These are phyloP conservation scores for Trissolcus japonicus DNA, from an alignment of 2,888 invertebrate genomes.

Conservation along the genomic window DNA sequence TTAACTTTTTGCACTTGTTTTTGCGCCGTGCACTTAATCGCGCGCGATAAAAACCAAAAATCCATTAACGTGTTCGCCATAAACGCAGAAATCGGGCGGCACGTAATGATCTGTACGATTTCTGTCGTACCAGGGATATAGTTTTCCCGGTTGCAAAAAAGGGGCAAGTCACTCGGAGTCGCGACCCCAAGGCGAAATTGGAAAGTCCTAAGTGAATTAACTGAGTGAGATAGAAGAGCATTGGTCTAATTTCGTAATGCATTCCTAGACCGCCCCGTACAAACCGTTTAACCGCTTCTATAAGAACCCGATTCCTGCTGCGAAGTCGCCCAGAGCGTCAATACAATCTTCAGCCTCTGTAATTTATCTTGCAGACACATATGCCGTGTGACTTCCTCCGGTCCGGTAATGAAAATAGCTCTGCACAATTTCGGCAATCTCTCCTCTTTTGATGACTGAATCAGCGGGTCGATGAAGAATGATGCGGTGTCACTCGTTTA, in stretches of 20 bases:
- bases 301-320: slow-evolving; percentile 46
- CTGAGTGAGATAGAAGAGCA: slow-evolving; percentile 34
- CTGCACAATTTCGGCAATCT: slow-evolving; percentile 34
- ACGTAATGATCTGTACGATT: slow-evolving; percentile 20
- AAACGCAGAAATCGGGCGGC: slow-evolving; percentile 24
- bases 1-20: slow-evolving; percentile 42
- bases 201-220: slow-evolving; percentile 58
- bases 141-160: slow-evolving; percentile 19
- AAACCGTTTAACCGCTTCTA: slow-evolving; percentile 27
- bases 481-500: slow-evolving; percentile 38
- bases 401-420: slow-evolving; percentile 21
- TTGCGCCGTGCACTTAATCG: slow-evolving; percentile 27
- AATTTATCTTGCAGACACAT: slow-evolving; percentile 50
- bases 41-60: slow-evolving; percentile 32
- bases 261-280: slow-evolving; percentile 35
- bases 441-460: slow-evolving; percentile 38
- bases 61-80: slow-evolving; percentile 27
- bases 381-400: slow-evolving; percentile 21
- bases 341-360: slow-evolving; percentile 42
- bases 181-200: slow-evolving; percentile 21
- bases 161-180: slow-evolving; percentile 25
- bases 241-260: slow-evolving; percentile 57
- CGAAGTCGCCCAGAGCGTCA: slow-evolving; percentile 32
- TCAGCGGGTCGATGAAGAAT: slow-evolving; percentile 36
- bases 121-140: not conserved